Conservation (phyloP, 2,888 invertebrate species). For the Cryptops parisi region DNA sequence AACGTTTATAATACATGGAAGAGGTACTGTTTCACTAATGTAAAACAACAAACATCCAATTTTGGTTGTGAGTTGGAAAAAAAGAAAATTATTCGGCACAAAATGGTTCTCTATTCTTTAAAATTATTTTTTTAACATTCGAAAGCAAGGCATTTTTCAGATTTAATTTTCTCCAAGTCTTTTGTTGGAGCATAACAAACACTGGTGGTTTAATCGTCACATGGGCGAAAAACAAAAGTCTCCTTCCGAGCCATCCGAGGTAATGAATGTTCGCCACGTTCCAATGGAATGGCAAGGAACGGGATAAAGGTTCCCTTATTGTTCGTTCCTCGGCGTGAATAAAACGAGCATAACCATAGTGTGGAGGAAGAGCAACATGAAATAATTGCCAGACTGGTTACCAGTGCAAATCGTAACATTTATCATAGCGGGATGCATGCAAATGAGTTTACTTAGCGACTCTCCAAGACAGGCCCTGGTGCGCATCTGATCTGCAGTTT, state of each 20-base stretch:
- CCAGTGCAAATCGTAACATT: constrained; percentile 11
- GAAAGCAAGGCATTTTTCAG: constrained; percentile 5
- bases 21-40: no score
- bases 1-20: no score
- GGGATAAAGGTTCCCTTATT: neutral
- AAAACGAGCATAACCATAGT: constrained; percentile 12
- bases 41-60: no score
- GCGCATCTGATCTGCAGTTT: constrained; percentile 14
- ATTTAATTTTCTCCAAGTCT: constrained; percentile 12
- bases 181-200: neutral
- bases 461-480: constrained; percentile 9
- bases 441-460: constrained; percentile 14
- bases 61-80: no score
- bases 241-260: neutral
- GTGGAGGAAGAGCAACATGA: constrained; percentile 9
- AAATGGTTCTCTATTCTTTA: no score
- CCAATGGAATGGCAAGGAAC: neutral
- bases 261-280: neutral
- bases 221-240: neutral
- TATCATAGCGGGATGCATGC: constrained; percentile 14
- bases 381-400: constrained; percentile 14
- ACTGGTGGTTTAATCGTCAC: no score
- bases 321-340: constrained; percentile 9
- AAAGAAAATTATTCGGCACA: no score
- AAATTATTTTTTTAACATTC: no score